These are phyloP conservation scores for Caenorhabditis becei DNA, from an alignment of 2,888 invertebrate species.

Conservation along the genomic window DNA sequence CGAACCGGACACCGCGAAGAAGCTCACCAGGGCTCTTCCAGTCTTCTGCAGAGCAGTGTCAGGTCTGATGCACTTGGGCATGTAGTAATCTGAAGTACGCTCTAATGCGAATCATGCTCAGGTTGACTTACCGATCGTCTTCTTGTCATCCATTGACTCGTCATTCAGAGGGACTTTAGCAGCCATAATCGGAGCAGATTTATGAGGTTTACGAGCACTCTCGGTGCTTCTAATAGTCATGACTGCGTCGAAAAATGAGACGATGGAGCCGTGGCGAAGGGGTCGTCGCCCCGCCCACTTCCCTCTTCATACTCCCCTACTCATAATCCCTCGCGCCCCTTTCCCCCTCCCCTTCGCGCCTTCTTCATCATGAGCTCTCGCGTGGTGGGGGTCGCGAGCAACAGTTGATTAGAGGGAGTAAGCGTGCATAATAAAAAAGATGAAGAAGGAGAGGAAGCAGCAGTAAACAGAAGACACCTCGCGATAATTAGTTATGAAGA, in stretches of 20 bases:
- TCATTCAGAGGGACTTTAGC: background rate
- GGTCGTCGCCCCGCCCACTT: background rate
- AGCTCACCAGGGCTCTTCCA: background rate
- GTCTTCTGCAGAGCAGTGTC: background rate
- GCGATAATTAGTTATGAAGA: conserved; percentile 9
- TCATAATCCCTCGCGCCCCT: conserved; percentile 8
- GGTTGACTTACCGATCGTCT: background rate
- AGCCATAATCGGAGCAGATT: background rate
- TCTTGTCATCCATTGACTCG: background rate
- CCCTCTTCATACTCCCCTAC: background rate
- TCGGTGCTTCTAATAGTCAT: conserved; percentile 7
- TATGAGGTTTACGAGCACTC: background rate
- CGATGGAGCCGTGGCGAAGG: background rate
- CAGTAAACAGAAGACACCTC: conserved; percentile 15
- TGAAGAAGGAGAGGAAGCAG: background rate
- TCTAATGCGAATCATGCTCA: background rate
- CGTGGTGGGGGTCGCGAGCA: background rate
- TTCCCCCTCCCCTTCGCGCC: conserved; percentile 4
- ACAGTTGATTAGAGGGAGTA: conserved; percentile 21
- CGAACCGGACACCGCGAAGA: background rate
- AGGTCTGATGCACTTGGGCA: conserved; percentile 3
- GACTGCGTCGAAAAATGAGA: conserved; percentile 5
- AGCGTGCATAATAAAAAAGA: conserved; percentile 4
- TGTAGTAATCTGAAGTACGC: background rate
- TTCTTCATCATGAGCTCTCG: background rate